A percentile compares a stretch with the other conserved stretches of the same genome.
phyloP scores from a whole-genome alignment of 2,113 vertebrate genomes.

The Nyctibius bracteatus region DNA sequence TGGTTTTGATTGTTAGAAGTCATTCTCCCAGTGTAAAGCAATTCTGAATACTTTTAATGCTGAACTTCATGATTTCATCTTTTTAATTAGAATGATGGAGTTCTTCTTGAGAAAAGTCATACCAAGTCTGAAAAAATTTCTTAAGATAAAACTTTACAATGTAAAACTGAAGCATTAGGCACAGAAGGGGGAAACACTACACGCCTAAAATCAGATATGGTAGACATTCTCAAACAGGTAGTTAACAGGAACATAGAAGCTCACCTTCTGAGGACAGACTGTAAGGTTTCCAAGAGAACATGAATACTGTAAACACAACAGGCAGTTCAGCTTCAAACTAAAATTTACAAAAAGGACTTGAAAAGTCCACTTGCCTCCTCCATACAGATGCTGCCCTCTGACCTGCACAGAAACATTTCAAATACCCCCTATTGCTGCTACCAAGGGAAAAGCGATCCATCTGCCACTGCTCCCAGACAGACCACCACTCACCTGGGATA shows the following conservation, averaged over 20 bases:
- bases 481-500: rapidly evolving
- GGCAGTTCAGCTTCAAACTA: not conserved
- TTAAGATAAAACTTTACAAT: not conserved
- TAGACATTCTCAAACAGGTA: not conserved
- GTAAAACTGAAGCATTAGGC: not conserved
- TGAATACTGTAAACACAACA: not conserved
- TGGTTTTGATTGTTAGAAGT: not conserved
- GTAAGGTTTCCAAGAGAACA: not conserved
- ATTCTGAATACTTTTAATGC: not conserved
- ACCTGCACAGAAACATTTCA: not conserved
- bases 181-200: not conserved
- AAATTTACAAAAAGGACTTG: not conserved
- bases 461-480: not conserved
- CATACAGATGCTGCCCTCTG: not conserved
- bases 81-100: not conserved
- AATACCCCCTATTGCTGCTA: not conserved
- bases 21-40: not conserved
- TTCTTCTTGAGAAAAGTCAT: not conserved
- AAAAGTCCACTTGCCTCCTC: not conserved
- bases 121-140: not conserved
- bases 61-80: not conserved
- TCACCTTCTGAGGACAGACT: not conserved
- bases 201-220: not conserved
- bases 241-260: not conserved
- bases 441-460: rapidly evolving